Evolutionary conservation across 2,113 vertebrate genomes (phyloP).

Genomic region (Engystomops pustulosus): DNA sequence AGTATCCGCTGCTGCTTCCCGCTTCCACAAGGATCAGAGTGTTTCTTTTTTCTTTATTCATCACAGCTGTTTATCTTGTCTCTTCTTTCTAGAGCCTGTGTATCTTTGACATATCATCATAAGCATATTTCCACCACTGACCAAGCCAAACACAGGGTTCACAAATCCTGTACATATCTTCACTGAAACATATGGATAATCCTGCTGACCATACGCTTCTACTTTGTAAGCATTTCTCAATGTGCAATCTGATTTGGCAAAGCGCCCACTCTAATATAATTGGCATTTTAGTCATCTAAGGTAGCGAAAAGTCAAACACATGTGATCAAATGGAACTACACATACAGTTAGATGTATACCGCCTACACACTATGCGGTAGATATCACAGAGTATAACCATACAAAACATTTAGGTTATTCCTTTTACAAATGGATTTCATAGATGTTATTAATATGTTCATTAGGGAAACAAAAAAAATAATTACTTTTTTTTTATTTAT

Average conservation of each 20-base stretch:
- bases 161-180: constrained; percentile 37
- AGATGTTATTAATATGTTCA: background rate
- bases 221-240: constrained; percentile 28
- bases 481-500: no score
- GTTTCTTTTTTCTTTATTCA: constrained; percentile 24
- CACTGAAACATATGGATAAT: constrained; percentile 39
- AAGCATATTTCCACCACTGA: constrained; percentile 34
- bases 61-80: constrained; percentile 39
- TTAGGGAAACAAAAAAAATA: no score
- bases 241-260: constrained; percentile 29
- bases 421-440: background rate
- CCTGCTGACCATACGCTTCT: constrained; percentile 26
- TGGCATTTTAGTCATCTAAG: constrained; percentile 10
- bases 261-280: constrained; percentile 25
- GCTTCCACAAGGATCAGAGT: constrained; percentile 5
- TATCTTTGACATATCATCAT: constrained; percentile 41
- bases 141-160: constrained; percentile 18
- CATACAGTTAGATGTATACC: background rate
- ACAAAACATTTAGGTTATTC: background rate
- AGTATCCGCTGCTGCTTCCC: background rate
- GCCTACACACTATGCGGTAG: background rate
- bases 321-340: background rate
- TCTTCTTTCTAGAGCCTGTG: background rate
- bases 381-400: background rate
- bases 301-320: background rate